Evolutionary conservation across 2,113 vertebrate species (phyloP), one percentile per base, ranked within the genome.

Genomic region (Oryzias melastigma): DNA sequence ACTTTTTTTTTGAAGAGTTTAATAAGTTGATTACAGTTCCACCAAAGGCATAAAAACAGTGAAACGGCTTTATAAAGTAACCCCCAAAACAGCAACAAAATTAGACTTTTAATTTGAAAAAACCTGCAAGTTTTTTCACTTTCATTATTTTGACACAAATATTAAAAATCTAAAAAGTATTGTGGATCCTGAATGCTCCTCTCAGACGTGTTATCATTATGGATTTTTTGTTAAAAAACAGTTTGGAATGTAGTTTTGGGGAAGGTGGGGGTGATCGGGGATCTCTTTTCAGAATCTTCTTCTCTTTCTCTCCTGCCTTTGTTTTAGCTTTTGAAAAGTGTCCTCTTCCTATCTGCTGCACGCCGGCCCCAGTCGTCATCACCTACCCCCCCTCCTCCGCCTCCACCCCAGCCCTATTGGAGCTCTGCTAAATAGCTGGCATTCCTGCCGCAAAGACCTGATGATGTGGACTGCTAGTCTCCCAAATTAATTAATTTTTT

Each of bases 251-350:
- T 86, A 12, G 77, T 58, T 56, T 59, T n/a, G n/a, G 59, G 66
- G 71, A 65, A 74, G 64, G 44, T 58, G 67, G 59, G 43, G 65
- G 27, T 7, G 48, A 3, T 7, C 22, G n/a, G 51, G 16, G 57
- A 85, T 90, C 88, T 63, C 74, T 90, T 91, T 91, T 86, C 86
- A 85, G 80, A 90, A 89, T 87, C 22, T 78, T 85, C 83, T 87
- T 87, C 81, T 77, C 85, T 85, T 80, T 80, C 84, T 78, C 80
- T 80, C 71, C 58, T 40, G 56, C 81, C 86, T 92, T 90, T 91
- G 89, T 91, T 90, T 92, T 91, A 92, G 91, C 91, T 91, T 92
- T 92, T 91, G 88, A 91, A 91, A 91, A 89, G 89, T 91, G 92
- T 91, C 90, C 89, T 91, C 91, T 90, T 89, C 87, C 92, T 89